These are phyloP conservation scores for Acanthiza pusilla DNA, from an alignment of 2,797 vertebrate genomes.

Conservation along the genomic window DNA sequence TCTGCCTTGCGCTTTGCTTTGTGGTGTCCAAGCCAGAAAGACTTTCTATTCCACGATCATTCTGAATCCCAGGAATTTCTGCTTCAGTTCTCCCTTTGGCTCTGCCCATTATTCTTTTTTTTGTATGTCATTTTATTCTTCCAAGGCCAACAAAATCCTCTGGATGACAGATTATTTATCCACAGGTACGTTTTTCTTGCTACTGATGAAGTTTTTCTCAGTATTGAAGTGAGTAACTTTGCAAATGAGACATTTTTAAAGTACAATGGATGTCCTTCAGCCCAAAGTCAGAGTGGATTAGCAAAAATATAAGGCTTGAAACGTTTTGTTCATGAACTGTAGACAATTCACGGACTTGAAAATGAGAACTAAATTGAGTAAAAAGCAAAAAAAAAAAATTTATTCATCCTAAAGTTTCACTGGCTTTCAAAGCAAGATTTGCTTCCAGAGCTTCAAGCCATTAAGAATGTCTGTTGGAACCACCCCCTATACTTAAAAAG, in stretches of 20 bases:
- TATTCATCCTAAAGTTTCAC: not conserved
- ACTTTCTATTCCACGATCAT: slow-evolving; percentile 77
- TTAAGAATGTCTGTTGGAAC: slow-evolving; percentile 12
- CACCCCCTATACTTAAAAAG: not conserved
- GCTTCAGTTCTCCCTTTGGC: slow-evolving; percentile 73
- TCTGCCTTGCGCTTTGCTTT: slow-evolving; percentile 71
- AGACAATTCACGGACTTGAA: not conserved
- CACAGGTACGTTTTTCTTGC: not conserved
- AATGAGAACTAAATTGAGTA: not conserved
- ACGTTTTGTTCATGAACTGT: not conserved
- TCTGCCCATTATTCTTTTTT: slow-evolving; percentile 73
- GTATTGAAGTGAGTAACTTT: not conserved
- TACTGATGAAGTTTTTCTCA: not conserved
- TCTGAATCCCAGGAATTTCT: slow-evolving; percentile 76
- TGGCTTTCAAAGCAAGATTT: not conserved
- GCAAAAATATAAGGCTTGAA: not conserved
- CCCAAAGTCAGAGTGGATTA: not conserved
- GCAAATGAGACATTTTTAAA: not conserved
- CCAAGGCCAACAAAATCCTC: slow-evolving; percentile 78
- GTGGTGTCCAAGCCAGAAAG: slow-evolving; percentile 76
- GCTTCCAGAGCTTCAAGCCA: not conserved
- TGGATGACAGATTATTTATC: slow-evolving; percentile 64
- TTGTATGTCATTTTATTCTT: slow-evolving; percentile 79
- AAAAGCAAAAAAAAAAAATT: slow-evolving; percentile 16
- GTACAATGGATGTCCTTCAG: not conserved